phyloP scores from a whole-genome alignment of 2,888 invertebrate genomes.

The Pachydiplax longipennis region DNA sequence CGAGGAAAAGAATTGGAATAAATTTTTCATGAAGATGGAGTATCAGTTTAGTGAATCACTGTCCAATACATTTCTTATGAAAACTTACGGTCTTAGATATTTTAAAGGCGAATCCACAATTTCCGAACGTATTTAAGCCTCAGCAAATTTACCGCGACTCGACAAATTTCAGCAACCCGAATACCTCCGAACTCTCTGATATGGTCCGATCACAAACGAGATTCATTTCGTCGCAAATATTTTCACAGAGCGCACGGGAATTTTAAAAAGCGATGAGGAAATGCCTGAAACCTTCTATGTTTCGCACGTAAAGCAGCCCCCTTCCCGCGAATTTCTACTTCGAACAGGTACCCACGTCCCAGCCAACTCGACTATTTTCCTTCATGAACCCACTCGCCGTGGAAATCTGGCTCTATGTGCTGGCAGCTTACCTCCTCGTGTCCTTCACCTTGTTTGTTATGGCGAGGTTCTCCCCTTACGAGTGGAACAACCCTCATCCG shows the following conservation, averaged over 20 bases:
- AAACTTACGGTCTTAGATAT: too few species aligned
- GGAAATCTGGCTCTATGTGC: constrained; percentile 95
- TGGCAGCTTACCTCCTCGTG: constrained; percentile 93
- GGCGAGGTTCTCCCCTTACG: constrained; percentile 96
- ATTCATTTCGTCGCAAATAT: neutral
- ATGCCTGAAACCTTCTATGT: neutral
- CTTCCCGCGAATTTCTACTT: neutral
- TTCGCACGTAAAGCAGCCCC: neutral
- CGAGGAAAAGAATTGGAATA: too few species aligned
- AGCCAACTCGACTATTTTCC: constrained; percentile 88
- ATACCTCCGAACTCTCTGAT: too few species aligned
- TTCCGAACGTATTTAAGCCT: too few species aligned
- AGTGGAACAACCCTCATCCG: constrained; percentile 86
- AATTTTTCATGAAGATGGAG: too few species aligned
- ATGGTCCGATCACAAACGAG: too few species aligned
- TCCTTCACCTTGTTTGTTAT: constrained; percentile 94
- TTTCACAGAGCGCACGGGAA: neutral
- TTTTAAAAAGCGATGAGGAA: neutral
- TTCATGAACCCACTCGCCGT: constrained; percentile 96
- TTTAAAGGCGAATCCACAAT: too few species aligned
- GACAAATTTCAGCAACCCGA: too few species aligned
- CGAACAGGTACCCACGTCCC: constrained; percentile 83
- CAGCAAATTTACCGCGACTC: too few species aligned
- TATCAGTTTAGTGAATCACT: too few species aligned
- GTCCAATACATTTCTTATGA: too few species aligned